Evolutionary conservation across 1,140 invertebrate genomes (phyloP).

Genomic region (Latrodectus geometricus): DNA sequence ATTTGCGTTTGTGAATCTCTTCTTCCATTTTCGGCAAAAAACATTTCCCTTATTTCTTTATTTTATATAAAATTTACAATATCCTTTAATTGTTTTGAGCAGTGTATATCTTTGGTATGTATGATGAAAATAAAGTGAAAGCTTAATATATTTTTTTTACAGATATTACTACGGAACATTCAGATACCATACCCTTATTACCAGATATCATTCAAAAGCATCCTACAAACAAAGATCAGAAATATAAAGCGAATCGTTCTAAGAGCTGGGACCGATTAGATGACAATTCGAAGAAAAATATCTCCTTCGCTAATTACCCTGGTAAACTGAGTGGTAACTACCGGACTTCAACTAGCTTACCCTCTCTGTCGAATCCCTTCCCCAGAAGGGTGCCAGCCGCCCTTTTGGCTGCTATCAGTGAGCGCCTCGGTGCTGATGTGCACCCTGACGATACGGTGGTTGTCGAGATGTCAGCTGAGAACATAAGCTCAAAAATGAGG

Average conservation of each 20-base stretch:
- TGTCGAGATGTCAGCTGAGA: slow-evolving; percentile 44
- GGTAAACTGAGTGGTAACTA: not conserved
- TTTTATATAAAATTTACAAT: no score
- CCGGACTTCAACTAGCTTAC: slow-evolving; percentile 19
- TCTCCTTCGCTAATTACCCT: no score
- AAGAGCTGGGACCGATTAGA: slow-evolving; percentile 55
- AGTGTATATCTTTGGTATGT: no score
- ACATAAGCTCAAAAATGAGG: slow-evolving; percentile 39
- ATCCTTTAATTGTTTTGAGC: no score
- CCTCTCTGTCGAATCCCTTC: slow-evolving; percentile 33
- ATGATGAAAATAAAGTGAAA: no score
- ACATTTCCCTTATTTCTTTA: no score
- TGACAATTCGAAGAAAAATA: not conserved
- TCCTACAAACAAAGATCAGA: not conserved
- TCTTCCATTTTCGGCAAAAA: no score
- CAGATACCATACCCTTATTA: slow-evolving; percentile 19
- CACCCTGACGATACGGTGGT: slow-evolving; percentile 42
- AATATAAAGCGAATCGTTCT: slow-evolving; percentile 17
- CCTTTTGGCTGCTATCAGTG: slow-evolving; percentile 45
- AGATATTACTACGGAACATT: not conserved
- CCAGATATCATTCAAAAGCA: slow-evolving; percentile 17
- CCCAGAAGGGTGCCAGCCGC: slow-evolving; percentile 45
- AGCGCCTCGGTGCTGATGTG: slow-evolving; percentile 30
- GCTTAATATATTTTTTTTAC: not conserved
- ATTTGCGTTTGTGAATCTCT: no score